Evolutionary conservation across 2,797 vertebrate species (phyloP), one percentile per base, ranked within the genome.

Genomic region (Oreochromis grahami): DNA sequence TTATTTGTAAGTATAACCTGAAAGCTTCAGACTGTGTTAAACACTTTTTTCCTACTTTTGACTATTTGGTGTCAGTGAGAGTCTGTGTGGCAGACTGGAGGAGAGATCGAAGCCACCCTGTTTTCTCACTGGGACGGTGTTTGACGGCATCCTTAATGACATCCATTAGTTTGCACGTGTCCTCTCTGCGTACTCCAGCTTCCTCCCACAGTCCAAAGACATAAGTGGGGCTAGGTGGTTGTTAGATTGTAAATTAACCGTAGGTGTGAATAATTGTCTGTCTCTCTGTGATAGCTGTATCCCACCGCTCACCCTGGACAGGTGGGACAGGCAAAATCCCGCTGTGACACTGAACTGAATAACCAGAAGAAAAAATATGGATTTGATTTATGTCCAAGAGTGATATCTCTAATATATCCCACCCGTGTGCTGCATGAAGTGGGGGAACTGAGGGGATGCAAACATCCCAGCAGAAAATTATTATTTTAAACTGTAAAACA

Each of bases 391-490:
- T 34, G 56, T 32, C 55, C 8, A 21, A 52, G 3, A 52, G 10
- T 10, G 10, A 52, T 3, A 10, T 32, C 3, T 58, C 29, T 19
- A 34, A 60, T 34, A 60, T 34, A 34, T 58, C 15, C 29, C 56
- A 60, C 8, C 29, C 0, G 5, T 1, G 0, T 60, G 55, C 55
- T 58, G 56, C 9, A 0, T 6, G 29, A 58, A 58, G 29, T 3
- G 3, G 15, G 29, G 15, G 56, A 32, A 34, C 56, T 58, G 56
- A 11, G 29, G 15, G 29, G 29, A 32, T 32, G 14, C 26, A 58
- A 34, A 58, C 56, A 58, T 58, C 55, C 1, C 26, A 58, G 55
- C 55, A 58, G 15, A 19, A 4, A 58, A 36, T 63, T 32, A 60
- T 36, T 36, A n/a, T 63, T 63, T 36, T 1, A n/a, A 63, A 63